A percentile compares a stretch with the other conserved stretches of the same genome.
Conservation (phyloP, 2,797 vertebrate species). For the Apogon talboti region DNA sequence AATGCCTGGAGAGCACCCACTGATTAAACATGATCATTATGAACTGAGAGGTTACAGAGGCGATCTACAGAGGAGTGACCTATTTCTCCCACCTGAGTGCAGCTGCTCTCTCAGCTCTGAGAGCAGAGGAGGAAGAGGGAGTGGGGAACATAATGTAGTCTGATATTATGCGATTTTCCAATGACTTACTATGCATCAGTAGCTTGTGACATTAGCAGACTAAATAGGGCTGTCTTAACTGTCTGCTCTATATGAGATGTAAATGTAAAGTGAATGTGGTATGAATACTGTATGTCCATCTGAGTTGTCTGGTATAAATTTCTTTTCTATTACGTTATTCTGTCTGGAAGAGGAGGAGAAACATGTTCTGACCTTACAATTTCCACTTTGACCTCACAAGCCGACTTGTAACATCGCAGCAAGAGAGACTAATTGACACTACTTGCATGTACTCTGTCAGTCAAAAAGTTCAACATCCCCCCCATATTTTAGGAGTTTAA, state of each 20-base stretch:
- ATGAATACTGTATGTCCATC: conserved; percentile 18
- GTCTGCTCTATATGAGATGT: conserved; percentile 7
- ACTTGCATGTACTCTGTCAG: background rate
- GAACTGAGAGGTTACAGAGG: conserved; percentile 57
- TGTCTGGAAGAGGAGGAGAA: background rate
- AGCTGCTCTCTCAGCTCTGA: conserved; percentile 47
- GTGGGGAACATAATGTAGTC: background rate
- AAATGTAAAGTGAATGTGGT: conserved; percentile 27
- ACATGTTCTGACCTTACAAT: conserved; percentile 3
- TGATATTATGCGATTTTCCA: conserved; percentile 25
- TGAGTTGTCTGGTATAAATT: conserved; percentile 13
- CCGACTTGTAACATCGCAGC: background rate
- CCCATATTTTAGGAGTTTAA: background rate
- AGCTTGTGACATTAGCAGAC: conserved; percentile 9
- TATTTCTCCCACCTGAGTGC: conserved; percentile 52
- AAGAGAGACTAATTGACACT: conserved; percentile 4
- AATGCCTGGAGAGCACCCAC: conserved; percentile 55
- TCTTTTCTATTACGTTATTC: conserved; percentile 7
- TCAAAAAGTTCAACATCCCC: conserved; percentile 8
- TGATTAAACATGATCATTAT: conserved; percentile 64
- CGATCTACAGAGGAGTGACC: conserved; percentile 55
- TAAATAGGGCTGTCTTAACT: conserved; percentile 18
- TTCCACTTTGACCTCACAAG: background rate
- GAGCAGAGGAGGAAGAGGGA: background rate
- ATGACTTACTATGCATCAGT: conserved; percentile 38